Evolutionary conservation across 1,140 invertebrate species (phyloP).

Genomic region (Eupeodes corollae): DNA sequence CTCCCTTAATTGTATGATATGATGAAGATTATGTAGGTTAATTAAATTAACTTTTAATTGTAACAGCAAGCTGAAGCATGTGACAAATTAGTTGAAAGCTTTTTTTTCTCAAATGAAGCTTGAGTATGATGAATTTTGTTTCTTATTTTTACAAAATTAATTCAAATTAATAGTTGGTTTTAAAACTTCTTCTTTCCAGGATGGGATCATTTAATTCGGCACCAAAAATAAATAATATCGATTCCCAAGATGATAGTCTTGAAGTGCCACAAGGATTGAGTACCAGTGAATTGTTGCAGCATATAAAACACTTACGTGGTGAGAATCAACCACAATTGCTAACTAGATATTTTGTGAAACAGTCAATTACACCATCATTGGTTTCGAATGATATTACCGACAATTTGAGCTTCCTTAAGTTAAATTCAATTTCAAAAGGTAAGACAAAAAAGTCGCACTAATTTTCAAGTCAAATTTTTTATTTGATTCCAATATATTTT

Average conservation of each 20-base stretch:
- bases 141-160: too few relatives aligned
- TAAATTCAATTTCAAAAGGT: slow-evolving; percentile 39
- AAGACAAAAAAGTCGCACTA: not conserved
- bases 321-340: slow-evolving; percentile 19
- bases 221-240: slow-evolving; percentile 53
- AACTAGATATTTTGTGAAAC: slow-evolving; percentile 24
- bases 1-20: too few relatives aligned
- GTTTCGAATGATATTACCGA: slow-evolving; percentile 24
- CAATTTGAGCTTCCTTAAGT: slow-evolving; percentile 37
- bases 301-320: slow-evolving; percentile 38
- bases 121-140: too few relatives aligned
- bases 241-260: slow-evolving; percentile 50
- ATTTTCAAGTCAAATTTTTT: not conserved
- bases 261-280: slow-evolving; percentile 41
- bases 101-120: too few relatives aligned
- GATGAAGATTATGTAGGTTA: too few relatives aligned
- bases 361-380: slow-evolving; percentile 1
- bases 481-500: not conserved
- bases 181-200: slow-evolving; percentile 41
- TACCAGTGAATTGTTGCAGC: slow-evolving; percentile 41
- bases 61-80: too few relatives aligned
- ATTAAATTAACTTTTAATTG: too few relatives aligned
- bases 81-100: too few relatives aligned
- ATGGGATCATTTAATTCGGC: slow-evolving; percentile 64
- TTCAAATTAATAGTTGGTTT: too few relatives aligned